These are phyloP conservation scores for Acanthiza pusilla DNA, from an alignment of 2,797 vertebrate genomes.

Conservation along the genomic window DNA sequence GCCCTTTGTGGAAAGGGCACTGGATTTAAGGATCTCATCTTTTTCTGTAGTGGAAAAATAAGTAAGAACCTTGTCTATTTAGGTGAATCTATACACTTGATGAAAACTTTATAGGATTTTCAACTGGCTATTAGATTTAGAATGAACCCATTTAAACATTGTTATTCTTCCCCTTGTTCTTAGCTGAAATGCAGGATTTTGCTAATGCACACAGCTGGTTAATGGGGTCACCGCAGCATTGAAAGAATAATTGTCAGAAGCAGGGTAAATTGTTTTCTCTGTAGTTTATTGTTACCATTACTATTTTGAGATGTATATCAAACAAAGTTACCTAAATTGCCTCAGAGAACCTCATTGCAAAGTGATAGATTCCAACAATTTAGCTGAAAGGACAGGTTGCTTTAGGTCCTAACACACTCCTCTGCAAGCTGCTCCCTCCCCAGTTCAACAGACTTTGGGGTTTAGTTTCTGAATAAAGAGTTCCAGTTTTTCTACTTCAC, in stretches of 20 bases:
- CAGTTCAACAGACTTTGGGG: neutral
- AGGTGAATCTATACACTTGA: neutral
- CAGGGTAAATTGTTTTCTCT: neutral
- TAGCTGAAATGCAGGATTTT: conserved; percentile 3
- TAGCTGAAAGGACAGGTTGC: neutral
- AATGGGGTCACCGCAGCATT: neutral
- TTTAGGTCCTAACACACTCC: neutral
- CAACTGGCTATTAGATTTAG: conserved; percentile 10
- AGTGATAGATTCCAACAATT: neutral
- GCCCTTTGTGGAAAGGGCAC: neutral
- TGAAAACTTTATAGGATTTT: conserved; percentile 34
- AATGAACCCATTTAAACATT: neutral
- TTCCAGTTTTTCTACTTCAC: neutral
- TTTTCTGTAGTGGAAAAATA: conserved; percentile 8
- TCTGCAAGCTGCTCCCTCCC: neutral
- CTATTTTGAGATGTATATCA: neutral
- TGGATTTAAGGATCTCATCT: neutral
- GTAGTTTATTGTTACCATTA: neutral
- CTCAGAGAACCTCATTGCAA: neutral
- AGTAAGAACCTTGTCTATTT: neutral
- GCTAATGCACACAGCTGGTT: neutral
- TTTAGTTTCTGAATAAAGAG: neutral
- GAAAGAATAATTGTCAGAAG: conserved; percentile 29
- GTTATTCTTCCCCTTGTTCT: neutral
- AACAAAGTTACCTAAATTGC: conserved; percentile 13